phyloP scores from a whole-genome alignment of 2,888 invertebrate species.

The Scelioninae gen. 1 region DNA sequence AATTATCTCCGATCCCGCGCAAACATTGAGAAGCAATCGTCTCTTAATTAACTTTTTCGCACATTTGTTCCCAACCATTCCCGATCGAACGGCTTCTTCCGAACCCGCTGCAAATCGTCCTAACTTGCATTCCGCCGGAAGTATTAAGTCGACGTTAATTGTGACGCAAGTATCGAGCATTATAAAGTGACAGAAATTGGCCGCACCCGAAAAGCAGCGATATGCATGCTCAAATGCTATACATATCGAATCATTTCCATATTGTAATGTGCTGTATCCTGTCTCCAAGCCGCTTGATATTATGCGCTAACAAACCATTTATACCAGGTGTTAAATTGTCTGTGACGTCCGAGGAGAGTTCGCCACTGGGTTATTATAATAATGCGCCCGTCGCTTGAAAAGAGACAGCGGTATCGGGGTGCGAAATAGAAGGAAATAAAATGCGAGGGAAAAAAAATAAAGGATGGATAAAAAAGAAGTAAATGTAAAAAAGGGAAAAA shows the following conservation, averaged over 20 bases:
- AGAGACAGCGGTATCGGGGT: conserved; percentile 48
- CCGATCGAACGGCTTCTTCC: conserved; percentile 16
- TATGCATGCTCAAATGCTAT: conserved; percentile 72
- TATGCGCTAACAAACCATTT: conserved; percentile 83
- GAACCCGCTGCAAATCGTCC: background rate
- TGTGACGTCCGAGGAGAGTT: conserved; percentile 81
- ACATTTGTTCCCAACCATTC: conserved; percentile 27
- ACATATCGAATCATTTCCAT: conserved; percentile 81
- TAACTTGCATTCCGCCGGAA: conserved; percentile 49
- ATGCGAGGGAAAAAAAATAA: conserved; percentile 39
- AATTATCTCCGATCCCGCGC: background rate
- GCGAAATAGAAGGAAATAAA: conserved; percentile 37
- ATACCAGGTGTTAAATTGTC: conserved; percentile 84
- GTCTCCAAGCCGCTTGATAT: conserved; percentile 78
- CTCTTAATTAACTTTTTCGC: conserved; percentile 48
- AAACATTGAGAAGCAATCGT: conserved; percentile 23
- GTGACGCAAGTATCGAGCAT: conserved; percentile 68
- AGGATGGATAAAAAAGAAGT: conserved; percentile 35
- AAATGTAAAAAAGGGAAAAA: no score
- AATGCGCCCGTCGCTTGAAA: conserved; percentile 37
- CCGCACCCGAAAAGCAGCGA: conserved; percentile 78
- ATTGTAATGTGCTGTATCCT: conserved; percentile 83
- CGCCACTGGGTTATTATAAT: conserved; percentile 71
- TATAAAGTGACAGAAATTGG: conserved; percentile 81
- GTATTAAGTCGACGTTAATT: conserved; percentile 61